phyloP scores from a whole-genome alignment of 2,888 invertebrate species.

The Drosophila leonis region DNA sequence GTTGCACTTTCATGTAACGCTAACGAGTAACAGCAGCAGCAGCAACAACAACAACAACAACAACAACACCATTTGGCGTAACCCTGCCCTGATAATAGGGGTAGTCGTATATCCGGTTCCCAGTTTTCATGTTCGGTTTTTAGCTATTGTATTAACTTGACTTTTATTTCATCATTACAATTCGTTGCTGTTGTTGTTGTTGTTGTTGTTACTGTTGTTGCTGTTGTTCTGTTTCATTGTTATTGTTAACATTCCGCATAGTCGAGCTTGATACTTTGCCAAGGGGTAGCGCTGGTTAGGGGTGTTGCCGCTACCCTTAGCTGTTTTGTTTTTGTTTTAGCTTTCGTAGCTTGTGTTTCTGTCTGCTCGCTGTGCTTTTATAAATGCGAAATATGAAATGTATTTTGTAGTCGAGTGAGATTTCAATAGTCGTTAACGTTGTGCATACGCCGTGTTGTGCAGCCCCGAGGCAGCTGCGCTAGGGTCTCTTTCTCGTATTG shows the following conservation, averaged over 20 bases:
- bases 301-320: slow-evolving; percentile 6
- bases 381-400: slow-evolving; percentile 44
- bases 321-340: slow-evolving; percentile 40
- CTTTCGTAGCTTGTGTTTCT: slow-evolving; percentile 19
- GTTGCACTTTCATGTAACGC: slow-evolving; percentile 77
- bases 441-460: slow-evolving; percentile 41
- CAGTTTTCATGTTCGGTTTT: slow-evolving; percentile 68
- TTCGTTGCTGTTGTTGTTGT: slow-evolving; percentile 36
- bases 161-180: slow-evolving; percentile 80
- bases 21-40: slow-evolving; percentile 63
- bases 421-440: slow-evolving; percentile 46
- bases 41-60: slow-evolving; percentile 19
- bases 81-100: slow-evolving; percentile 63
- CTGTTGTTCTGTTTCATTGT: slow-evolving; percentile 56
- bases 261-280: slow-evolving; percentile 49
- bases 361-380: slow-evolving; percentile 17
- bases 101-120: slow-evolving; percentile 70
- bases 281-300: neutral
- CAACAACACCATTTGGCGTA: slow-evolving; percentile 19
- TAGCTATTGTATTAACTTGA: slow-evolving; percentile 76
- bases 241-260: slow-evolving; percentile 73
- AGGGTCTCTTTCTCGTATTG: slow-evolving; percentile 22
- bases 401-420: slow-evolving; percentile 35
- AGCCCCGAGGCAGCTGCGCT: slow-evolving; percentile 32
- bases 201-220: slow-evolving; percentile 5